Conservation (phyloP, 2,113 vertebrate species). For the Dipodomys spectabilis region DNA sequence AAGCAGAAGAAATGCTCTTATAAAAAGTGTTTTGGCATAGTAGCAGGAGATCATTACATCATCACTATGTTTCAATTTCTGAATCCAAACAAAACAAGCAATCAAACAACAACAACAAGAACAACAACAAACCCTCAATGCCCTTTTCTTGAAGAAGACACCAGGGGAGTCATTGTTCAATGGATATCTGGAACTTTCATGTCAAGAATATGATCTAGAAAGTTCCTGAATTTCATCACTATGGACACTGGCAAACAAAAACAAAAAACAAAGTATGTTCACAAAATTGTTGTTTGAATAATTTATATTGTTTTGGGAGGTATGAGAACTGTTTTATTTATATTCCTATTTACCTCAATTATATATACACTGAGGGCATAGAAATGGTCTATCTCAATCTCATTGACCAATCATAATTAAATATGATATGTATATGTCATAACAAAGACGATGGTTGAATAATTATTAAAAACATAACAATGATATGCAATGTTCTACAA, state of each 20-base stretch:
- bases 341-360: background rate
- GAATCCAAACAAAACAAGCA: background rate
- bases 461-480: background rate
- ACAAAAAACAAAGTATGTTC: background rate
- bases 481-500: background rate
- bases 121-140: too few species aligned
- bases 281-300: background rate
- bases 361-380: background rate
- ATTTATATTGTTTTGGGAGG: background rate
- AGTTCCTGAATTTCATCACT: background rate
- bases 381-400: background rate
- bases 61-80: background rate
- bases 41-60: background rate
- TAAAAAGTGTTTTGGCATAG: background rate
- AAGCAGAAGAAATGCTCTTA: background rate
- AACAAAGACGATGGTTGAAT: background rate
- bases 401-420: background rate
- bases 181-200: background rate
- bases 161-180: background rate
- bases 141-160: background rate
- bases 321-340: background rate
- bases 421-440: background rate
- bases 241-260: background rate
- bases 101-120: background rate
- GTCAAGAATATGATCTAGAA: background rate